A percentile compares a stretch with the other conserved stretches of the same genome.
phyloP scores from a whole-genome alignment of 2,797 vertebrate genomes.

The Cyclura pinguis region DNA sequence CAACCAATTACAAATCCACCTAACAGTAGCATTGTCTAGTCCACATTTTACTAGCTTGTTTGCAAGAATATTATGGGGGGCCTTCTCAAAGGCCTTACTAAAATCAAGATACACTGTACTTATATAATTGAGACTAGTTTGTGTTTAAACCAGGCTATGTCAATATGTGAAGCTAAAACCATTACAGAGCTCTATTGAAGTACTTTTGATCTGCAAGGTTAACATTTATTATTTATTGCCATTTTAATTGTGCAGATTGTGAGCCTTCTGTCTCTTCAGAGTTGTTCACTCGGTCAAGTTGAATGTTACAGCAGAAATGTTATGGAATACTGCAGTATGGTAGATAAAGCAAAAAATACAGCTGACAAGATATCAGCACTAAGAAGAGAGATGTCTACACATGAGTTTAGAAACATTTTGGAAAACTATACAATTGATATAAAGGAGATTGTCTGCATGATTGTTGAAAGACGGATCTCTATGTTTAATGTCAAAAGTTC shows the following conservation, averaged over 20 bases:
- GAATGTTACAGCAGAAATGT: slow-evolving; percentile 64
- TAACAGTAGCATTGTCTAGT: too few species aligned
- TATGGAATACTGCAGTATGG: slow-evolving; percentile 59
- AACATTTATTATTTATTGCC: slow-evolving; percentile 5
- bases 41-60: too few species aligned
- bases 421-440: slow-evolving; percentile 57
- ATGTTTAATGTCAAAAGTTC: slow-evolving; percentile 65
- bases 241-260: slow-evolving; percentile 56
- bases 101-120: too few species aligned
- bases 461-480: slow-evolving; percentile 56
- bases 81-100: too few species aligned
- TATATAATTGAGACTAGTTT: too few species aligned
- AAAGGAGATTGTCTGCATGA: slow-evolving; percentile 57
- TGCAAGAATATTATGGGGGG: too few species aligned
- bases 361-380: slow-evolving; percentile 46
- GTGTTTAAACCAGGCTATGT: neutral
- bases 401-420: slow-evolving; percentile 66
- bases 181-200: neutral
- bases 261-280: slow-evolving; percentile 60
- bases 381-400: slow-evolving; percentile 54
- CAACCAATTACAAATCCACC: too few species aligned
- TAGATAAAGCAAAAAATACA: slow-evolving; percentile 64
- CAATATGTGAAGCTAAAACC: neutral
- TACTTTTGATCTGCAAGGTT: neutral
- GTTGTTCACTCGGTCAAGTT: slow-evolving; percentile 52